A percentile compares a stretch with the other conserved stretches of the same genome.
These are phyloP conservation scores for Gonocerus acuteangulatus DNA, from an alignment of 2,888 invertebrate species.

Conservation along the genomic window DNA sequence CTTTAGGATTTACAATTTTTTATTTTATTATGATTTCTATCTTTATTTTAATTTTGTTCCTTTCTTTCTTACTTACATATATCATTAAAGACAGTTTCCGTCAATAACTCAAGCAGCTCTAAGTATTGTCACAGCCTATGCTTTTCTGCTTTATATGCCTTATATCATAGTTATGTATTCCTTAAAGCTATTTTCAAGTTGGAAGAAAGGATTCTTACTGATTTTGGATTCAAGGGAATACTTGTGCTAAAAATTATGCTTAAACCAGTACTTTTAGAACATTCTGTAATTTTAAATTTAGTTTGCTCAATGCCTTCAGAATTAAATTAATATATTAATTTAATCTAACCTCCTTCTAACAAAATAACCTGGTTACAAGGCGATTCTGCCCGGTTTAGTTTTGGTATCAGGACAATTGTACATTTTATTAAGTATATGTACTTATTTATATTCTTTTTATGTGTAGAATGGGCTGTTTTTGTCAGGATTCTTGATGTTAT, in stretches of 20 bases:
- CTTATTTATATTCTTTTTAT: slow-evolving; percentile 3
- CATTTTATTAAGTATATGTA: not conserved
- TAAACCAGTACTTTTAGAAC: slow-evolving; percentile 9
- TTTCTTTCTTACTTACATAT: not conserved
- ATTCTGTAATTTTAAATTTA: slow-evolving; percentile 14
- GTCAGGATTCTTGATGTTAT: slow-evolving; percentile 15
- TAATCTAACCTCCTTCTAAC: slow-evolving; percentile 21
- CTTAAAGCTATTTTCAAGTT: slow-evolving; percentile 13
- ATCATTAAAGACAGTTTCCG: not conserved
- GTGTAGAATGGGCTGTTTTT: slow-evolving; percentile 19
- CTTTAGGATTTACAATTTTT: not conserved
- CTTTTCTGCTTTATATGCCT: slow-evolving; percentile 23
- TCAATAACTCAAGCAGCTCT: slow-evolving; percentile 22
- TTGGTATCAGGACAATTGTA: slow-evolving; percentile 18
- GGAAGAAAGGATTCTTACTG: slow-evolving; percentile 4
- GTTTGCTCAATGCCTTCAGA: slow-evolving; percentile 22
- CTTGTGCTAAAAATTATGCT: slow-evolving; percentile 19
- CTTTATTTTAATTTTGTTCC: not conserved
- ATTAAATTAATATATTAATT: slow-evolving; percentile 17
- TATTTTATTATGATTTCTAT: not conserved
- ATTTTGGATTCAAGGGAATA: slow-evolving; percentile 12
- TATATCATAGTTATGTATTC: slow-evolving; percentile 15
- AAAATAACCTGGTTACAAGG: slow-evolving; percentile 21
- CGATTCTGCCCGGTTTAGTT: slow-evolving; percentile 4
- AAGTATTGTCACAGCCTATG: slow-evolving; percentile 26